Percentiles rank a stretch among this genome's conserved stretches.
These are phyloP conservation scores for Platichthys flesus DNA, from an alignment of 2,113 vertebrate genomes.

Conservation along the genomic window DNA sequence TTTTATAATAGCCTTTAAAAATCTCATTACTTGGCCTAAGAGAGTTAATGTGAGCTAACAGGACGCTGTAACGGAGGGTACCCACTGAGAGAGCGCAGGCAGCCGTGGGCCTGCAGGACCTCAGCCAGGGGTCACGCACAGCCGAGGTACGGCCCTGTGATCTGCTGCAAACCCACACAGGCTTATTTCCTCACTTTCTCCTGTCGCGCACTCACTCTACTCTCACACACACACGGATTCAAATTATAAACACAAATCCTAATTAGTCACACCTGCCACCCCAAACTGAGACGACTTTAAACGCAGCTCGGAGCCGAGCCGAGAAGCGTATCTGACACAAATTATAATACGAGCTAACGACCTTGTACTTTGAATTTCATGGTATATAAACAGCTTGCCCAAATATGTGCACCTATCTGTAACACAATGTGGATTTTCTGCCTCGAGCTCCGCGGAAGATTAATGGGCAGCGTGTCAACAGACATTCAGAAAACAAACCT, in stretches of 20 bases:
- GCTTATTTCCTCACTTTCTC: conserved; percentile 15
- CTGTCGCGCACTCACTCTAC: not conserved
- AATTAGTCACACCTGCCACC: conserved; percentile 72
- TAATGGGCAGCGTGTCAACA: conserved; percentile 59
- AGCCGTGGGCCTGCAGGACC: conserved; percentile 28
- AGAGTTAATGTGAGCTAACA: conserved; percentile 14
- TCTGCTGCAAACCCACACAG: conserved; percentile 26
- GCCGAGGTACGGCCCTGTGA: conserved; percentile 29
- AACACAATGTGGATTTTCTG: conserved; percentile 48
- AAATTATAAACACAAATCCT: conserved; percentile 34
- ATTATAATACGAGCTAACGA: conserved; percentile 46
- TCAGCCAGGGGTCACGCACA: conserved; percentile 31
- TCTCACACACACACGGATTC: conserved; percentile 13
- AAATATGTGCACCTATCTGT: conserved; percentile 45
- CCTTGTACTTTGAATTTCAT: conserved; percentile 49
- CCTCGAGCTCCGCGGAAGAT: conserved; percentile 54
- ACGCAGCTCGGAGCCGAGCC: conserved; percentile 26
- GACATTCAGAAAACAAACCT: conserved; percentile 66
- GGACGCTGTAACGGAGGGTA: conserved; percentile 4
- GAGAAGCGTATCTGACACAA: conserved; percentile 44
- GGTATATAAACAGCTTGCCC: conserved; percentile 61
- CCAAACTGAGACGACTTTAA: conserved; percentile 45
- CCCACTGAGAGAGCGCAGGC: conserved; percentile 25
- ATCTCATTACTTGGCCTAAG: conserved; percentile 32
- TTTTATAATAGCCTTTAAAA: conserved; percentile 52